Percentiles rank a stretch among this genome's conserved stretches.
Evolutionary conservation across 2,888 invertebrate species (phyloP).

Genomic region (Alloscopus bannaensis): DNA sequence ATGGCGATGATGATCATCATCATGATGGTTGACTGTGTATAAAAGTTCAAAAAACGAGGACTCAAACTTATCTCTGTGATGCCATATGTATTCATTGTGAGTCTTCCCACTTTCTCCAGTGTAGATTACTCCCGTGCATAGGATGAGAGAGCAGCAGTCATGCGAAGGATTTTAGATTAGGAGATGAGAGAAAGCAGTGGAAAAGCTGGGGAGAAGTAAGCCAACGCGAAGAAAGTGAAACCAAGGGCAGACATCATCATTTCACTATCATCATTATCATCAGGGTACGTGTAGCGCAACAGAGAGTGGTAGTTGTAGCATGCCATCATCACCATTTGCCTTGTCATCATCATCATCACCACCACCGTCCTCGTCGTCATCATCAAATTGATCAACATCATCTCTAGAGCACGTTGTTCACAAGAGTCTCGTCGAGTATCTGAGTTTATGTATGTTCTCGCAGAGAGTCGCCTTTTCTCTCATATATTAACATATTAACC

Average conservation of each 20-base stretch:
- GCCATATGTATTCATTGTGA: no score
- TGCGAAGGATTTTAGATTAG: constrained; percentile 58
- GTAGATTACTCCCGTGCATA: neutral
- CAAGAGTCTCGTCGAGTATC: constrained; percentile 15
- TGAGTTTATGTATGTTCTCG: no score
- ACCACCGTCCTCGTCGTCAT: constrained; percentile 47
- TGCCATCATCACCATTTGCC: constrained; percentile 32
- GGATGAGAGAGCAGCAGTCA: constrained; percentile 34
- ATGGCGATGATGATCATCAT: constrained; percentile 32
- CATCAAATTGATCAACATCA: constrained; percentile 50
- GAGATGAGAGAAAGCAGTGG: constrained; percentile 33
- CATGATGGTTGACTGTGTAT: no score
- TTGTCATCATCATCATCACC: constrained; percentile 42
- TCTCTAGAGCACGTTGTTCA: neutral
- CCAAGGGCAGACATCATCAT: constrained; percentile 45
- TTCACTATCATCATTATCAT: constrained; percentile 29
- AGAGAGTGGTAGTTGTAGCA: constrained; percentile 4
- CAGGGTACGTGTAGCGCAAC: constrained; percentile 14
- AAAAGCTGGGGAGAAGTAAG: constrained; percentile 29
- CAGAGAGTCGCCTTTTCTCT: no score
- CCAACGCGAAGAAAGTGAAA: constrained; percentile 48
- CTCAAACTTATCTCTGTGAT: no score
- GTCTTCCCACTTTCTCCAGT: no score
- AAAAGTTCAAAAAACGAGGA: constrained; percentile 6
- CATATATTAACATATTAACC: constrained; percentile 45